Evolutionary conservation across 2,888 invertebrate species (phyloP).

Genomic region (Alviniconcha strummeri): DNA sequence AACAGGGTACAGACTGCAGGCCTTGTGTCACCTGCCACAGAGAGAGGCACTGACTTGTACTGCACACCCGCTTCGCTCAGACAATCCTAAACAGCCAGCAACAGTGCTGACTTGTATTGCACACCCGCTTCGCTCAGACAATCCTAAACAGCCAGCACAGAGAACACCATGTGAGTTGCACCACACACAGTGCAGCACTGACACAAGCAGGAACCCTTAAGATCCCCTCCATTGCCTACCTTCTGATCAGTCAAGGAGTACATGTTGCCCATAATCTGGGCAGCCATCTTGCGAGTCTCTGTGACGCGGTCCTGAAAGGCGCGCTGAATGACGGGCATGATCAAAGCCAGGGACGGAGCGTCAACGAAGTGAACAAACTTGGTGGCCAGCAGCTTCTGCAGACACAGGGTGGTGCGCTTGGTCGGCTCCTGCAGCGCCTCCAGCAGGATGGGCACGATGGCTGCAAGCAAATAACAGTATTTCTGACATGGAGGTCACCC

Average conservation of each 20-base stretch:
- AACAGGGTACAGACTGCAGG: too few species aligned
- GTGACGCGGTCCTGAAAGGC: constrained; percentile 98
- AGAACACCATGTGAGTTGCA: too few species aligned
- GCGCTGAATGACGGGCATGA: constrained; percentile 99
- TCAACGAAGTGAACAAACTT: constrained; percentile 99
- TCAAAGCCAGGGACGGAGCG: constrained; percentile 96
- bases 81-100: too few species aligned
- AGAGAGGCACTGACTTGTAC: too few species aligned
- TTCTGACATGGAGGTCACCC: too few species aligned
- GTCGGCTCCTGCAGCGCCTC: constrained; percentile 97
- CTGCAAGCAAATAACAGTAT: constrained; percentile 51
- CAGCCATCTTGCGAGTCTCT: constrained; percentile 97
- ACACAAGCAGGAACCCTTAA: too few species aligned
- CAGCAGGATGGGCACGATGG: constrained; percentile 79
- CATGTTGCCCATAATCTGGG: constrained; percentile 99
- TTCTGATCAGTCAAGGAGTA: constrained; percentile 99
- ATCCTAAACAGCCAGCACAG: too few species aligned
- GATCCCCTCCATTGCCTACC: constrained; percentile 55
- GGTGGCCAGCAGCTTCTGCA: constrained; percentile 85
- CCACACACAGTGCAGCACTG: too few species aligned
- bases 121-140: too few species aligned
- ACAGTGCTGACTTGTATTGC: too few species aligned
- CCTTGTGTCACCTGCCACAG: too few species aligned
- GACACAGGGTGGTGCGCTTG: constrained; percentile 91
- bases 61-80: too few species aligned